Conservation (phyloP, 2,797 vertebrate genomes). For the Corythornis leucogaster region DNA sequence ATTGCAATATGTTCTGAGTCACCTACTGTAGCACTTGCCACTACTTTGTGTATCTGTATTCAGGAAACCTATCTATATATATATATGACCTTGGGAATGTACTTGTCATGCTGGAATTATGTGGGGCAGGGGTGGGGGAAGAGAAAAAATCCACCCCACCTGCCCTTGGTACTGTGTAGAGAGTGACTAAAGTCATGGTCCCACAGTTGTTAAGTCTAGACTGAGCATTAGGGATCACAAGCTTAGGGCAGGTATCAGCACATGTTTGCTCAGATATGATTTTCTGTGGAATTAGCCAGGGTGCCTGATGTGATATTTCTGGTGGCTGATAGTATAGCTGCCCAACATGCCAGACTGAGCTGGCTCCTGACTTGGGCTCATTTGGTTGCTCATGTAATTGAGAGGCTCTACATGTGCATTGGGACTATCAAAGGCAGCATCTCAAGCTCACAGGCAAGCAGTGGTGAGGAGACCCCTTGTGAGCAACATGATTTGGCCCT, state of each 20-base stretch:
- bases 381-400: rapidly evolving
- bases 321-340: background rate
- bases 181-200: background rate
- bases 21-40: background rate
- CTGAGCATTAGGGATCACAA: background rate
- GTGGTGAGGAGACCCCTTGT: no score
- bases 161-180: background rate
- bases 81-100: background rate
- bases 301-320: background rate
- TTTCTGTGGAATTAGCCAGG: background rate
- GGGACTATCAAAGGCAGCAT: background rate
- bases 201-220: background rate
- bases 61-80: background rate
- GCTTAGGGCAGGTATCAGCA: background rate
- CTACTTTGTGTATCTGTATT: background rate
- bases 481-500: no score
- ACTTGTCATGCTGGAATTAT: background rate
- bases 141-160: background rate
- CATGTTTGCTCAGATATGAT: background rate
- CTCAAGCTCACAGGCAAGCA: no score
- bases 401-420: rapidly evolving
- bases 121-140: no score
- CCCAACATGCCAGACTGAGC: rapidly evolving
- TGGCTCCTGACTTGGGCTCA: background rate
- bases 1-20: background rate